phyloP scores from a whole-genome alignment of 2,797 vertebrate species.

The Sparidentex hasta region DNA sequence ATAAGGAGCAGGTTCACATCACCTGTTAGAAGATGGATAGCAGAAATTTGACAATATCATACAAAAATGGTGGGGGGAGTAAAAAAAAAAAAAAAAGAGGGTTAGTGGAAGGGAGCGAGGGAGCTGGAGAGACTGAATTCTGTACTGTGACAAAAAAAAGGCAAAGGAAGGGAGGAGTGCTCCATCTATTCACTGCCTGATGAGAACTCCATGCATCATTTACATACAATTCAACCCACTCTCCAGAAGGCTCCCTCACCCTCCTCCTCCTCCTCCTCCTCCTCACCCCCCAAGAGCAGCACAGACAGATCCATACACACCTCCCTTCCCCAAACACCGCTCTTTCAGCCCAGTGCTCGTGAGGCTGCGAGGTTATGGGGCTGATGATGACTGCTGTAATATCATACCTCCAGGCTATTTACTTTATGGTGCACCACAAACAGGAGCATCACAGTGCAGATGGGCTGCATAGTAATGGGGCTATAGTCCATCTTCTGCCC shows the following conservation, averaged over 20 bases:
- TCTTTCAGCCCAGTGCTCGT: conserved; percentile 8
- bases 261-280: too few species aligned
- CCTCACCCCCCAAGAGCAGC: background rate
- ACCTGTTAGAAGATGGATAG: conserved; percentile 41
- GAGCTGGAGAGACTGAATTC: conserved; percentile 21
- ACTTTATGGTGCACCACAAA: conserved; percentile 58
- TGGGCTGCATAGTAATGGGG: conserved; percentile 58
- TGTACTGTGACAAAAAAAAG: conserved; percentile 45
- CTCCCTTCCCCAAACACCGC: background rate
- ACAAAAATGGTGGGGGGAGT: conserved; percentile 1
- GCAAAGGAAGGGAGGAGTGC: conserved; percentile 11
- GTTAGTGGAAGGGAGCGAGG: background rate
- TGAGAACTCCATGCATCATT: conserved; percentile 42
- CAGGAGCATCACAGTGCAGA: conserved; percentile 48
- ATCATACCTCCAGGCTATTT: conserved; percentile 56
- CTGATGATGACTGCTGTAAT: conserved; percentile 40
- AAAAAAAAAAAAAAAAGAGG: conserved; percentile 13
- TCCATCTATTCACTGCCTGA: conserved; percentile 33
- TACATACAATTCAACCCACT: conserved; percentile 40
- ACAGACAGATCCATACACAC: conserved; percentile 40
- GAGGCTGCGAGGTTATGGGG: conserved; percentile 7
- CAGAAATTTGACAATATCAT: conserved; percentile 22
- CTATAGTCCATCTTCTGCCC: conserved; percentile 62
- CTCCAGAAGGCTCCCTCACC: background rate
- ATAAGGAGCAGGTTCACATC: conserved; percentile 49